Evolutionary conservation across 2,797 vertebrate species (phyloP).

Genomic region (Avahi laniger): DNA sequence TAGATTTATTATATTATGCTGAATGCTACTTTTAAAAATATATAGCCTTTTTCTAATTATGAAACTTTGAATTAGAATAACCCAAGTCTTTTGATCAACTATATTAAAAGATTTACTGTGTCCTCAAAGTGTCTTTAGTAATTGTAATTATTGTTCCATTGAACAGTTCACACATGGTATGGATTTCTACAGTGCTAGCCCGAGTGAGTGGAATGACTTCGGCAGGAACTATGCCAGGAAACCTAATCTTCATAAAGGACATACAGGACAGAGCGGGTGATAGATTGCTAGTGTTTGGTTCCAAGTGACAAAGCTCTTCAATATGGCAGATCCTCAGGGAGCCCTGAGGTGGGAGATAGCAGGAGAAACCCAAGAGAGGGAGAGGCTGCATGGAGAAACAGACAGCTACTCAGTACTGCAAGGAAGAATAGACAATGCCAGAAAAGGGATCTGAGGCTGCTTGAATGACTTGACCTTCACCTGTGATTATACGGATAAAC

Average conservation of each 20-base stretch:
- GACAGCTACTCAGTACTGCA: background rate
- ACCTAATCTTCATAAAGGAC: background rate
- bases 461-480: background rate
- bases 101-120: background rate
- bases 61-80: background rate
- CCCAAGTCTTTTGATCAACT: background rate
- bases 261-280: background rate
- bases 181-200: background rate
- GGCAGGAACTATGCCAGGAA: background rate
- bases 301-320: background rate
- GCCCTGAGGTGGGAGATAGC: background rate
- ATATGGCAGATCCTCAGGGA: background rate
- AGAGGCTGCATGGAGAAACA: background rate
- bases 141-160: background rate
- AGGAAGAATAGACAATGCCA: background rate
- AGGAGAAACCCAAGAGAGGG: background rate
- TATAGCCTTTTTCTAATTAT: background rate
- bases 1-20: background rate
- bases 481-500: background rate
- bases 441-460: background rate
- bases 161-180: background rate
- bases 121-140: background rate
- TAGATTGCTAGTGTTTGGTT: background rate
- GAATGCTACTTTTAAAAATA: conserved; percentile 36
- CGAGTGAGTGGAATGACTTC: background rate